These are phyloP conservation scores for Acipenser ruthenus DNA, from an alignment of 2,797 vertebrate species.

Conservation along the genomic window DNA sequence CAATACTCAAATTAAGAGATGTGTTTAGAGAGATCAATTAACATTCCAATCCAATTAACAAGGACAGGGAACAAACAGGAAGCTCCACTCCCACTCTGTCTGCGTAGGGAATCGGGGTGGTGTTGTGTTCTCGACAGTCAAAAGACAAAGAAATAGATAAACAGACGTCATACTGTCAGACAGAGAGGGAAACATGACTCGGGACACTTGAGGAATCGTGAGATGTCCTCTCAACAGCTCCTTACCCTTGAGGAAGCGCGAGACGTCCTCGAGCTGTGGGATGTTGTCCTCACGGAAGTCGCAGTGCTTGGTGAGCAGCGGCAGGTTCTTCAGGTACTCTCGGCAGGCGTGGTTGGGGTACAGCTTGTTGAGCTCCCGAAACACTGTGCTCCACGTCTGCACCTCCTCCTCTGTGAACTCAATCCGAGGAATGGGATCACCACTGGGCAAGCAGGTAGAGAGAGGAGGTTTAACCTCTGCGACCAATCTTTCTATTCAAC, in stretches of 20 bases:
- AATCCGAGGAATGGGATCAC: conserved; percentile 82
- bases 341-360: conserved; percentile 92
- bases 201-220: conserved; percentile 84
- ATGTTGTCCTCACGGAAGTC: conserved; percentile 91
- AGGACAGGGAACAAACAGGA: not conserved
- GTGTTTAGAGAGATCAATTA: too few relatives aligned
- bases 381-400: conserved; percentile 91
- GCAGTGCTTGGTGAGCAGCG: conserved; percentile 84
- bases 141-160: not conserved
- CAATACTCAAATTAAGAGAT: too few relatives aligned
- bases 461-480: not conserved
- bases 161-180: not conserved
- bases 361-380: conserved; percentile 85
- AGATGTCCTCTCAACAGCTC: conserved; percentile 27
- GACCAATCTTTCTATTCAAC: too few relatives aligned
- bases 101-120: too few relatives aligned
- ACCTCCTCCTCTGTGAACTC: conserved; percentile 95
- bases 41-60: too few relatives aligned
- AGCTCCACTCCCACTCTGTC: not conserved
- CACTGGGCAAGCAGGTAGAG: conserved; percentile 49
- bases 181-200: not conserved
- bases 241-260: conserved; percentile 84
- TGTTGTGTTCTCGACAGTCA: not conserved
- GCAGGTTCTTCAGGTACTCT: conserved; percentile 93
- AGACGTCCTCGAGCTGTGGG: conserved; percentile 93